These are phyloP conservation scores for Heliopora coerulea DNA, from an alignment of 92 coral and sea anemone species.

Conservation along the genomic window DNA sequence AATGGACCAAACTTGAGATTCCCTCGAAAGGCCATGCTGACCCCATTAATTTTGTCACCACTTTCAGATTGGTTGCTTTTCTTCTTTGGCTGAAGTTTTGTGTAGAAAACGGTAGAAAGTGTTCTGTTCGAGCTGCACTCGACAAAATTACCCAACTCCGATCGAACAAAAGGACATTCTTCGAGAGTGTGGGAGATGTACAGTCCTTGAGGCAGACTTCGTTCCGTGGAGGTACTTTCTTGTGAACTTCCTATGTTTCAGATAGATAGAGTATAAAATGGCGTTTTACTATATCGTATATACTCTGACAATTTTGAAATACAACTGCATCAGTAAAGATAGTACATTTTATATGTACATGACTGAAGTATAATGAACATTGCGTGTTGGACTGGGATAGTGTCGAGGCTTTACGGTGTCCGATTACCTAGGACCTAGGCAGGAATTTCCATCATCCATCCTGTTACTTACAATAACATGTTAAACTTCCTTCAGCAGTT, in stretches of 20 bases:
- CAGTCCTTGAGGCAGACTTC: slow-evolving; percentile 1
- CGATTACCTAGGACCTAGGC: too few relatives aligned
- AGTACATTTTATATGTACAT: too few relatives aligned
- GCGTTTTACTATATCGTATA: too few relatives aligned
- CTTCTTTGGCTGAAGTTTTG: neutral
- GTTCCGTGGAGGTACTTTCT: neutral
- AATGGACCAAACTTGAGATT: neutral
- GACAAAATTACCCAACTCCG: slow-evolving; percentile 4
- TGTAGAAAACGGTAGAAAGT: neutral
- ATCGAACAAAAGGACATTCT: neutral
- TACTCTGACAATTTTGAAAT: too few relatives aligned
- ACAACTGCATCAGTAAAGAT: too few relatives aligned
- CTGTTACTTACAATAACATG: too few relatives aligned
- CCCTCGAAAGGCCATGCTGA: neutral
- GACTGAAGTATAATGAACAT: too few relatives aligned
- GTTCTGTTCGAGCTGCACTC: neutral
- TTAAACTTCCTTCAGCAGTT: too few relatives aligned
- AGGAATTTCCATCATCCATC: too few relatives aligned
- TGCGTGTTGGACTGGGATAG: too few relatives aligned
- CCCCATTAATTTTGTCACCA: neutral
- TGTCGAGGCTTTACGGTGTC: too few relatives aligned
- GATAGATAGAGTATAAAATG: too few relatives aligned
- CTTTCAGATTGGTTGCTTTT: neutral
- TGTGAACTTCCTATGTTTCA: neutral
- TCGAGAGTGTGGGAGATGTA: neutral